A percentile compares a stretch with the other conserved stretches of the same genome.
Conservation (phyloP, 2,888 invertebrate genomes). For the Metacarcinus magister region DNA sequence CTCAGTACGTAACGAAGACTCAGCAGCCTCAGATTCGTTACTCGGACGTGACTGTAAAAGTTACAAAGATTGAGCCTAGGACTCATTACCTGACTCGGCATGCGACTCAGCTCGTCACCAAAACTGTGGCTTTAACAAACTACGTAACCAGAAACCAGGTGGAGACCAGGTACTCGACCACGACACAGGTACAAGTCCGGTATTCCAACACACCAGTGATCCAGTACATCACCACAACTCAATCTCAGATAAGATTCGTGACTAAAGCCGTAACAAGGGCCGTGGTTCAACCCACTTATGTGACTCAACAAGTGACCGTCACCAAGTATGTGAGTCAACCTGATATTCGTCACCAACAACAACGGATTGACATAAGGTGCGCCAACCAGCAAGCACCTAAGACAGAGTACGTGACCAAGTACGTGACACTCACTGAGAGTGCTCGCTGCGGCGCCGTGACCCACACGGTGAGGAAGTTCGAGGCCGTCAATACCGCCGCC, state of each 20-base stretch:
- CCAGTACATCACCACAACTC: background rate
- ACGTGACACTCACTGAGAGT: background rate
- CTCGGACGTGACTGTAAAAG: background rate
- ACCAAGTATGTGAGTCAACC: background rate
- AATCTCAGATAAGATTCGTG: background rate
- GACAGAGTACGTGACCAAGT: background rate
- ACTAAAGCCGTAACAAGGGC: no score
- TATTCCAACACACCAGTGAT: background rate
- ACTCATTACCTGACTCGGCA: background rate
- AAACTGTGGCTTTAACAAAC: constrained; percentile 69
- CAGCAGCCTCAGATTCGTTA: background rate
- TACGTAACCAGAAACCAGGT: constrained; percentile 71
- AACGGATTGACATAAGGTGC: background rate
- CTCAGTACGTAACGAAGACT: background rate
- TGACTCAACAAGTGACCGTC: background rate
- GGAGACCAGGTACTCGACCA: constrained; percentile 71
- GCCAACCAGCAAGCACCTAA: background rate
- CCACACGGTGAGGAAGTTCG: background rate
- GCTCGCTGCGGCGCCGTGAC: background rate
- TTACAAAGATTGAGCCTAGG: background rate
- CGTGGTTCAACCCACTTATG: background rate
- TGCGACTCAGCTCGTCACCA: constrained; percentile 40
- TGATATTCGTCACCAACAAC: background rate
- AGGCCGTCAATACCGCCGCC: background rate
- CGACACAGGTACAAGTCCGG: constrained; percentile 62